Evolutionary conservation across 2,113 vertebrate genomes (phyloP).

Genomic region (Litocranius walleri): DNA sequence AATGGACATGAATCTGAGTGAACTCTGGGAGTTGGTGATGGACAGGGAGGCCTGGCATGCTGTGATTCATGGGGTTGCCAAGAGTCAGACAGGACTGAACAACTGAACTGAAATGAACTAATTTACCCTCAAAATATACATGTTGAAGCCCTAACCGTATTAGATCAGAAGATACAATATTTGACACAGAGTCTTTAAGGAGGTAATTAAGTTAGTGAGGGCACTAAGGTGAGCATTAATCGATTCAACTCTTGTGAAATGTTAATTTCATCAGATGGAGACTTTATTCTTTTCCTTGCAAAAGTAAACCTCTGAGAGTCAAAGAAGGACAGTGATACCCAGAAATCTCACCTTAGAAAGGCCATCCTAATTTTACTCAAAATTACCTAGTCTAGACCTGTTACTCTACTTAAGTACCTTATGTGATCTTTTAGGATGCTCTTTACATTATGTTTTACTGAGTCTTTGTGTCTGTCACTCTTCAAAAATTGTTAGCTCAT

Average conservation of each 20-base stretch:
- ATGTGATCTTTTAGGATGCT: background rate
- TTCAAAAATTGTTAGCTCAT: background rate
- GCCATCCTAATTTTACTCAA: background rate
- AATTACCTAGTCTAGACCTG: background rate
- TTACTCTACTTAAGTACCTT: background rate
- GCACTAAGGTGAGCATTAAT: background rate
- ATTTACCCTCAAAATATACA: background rate
- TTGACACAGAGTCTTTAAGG: background rate
- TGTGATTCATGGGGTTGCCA: too few relatives aligned
- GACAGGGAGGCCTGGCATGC: too few relatives aligned
- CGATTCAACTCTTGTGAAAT: background rate
- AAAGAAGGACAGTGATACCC: background rate
- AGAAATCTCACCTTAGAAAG: background rate
- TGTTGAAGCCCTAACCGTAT: background rate
- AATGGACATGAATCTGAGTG: too few relatives aligned
- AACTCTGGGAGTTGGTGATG: too few relatives aligned
- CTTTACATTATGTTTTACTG: background rate
- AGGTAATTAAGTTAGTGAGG: background rate
- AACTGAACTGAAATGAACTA: too few relatives aligned
- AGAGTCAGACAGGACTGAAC: too few relatives aligned
- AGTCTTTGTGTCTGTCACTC: background rate
- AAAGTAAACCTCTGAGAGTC: background rate
- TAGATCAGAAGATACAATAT: background rate
- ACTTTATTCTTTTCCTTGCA: background rate
- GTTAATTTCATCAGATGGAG: background rate